Evolutionary conservation across 2,888 invertebrate genomes (phyloP), one percentile per base, ranked within the genome.

Genomic region (Melanophora roralis): DNA sequence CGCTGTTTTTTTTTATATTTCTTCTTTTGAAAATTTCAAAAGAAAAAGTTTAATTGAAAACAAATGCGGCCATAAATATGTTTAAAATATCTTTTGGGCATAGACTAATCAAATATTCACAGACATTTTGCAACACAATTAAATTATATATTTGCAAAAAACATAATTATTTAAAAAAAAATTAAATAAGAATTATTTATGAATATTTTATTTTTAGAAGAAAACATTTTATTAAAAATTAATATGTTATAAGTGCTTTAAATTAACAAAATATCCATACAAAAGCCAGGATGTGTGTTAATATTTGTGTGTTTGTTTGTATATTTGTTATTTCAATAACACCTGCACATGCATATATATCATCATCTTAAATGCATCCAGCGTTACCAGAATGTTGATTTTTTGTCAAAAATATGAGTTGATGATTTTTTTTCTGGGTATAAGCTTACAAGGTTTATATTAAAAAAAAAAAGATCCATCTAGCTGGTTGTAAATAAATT

Each of bases 21-120:
- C 14, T 27, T 5, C 27, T 27, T 27, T 27, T 27, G 3, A 60
- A 59, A 59, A 5, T 49, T 51, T 38, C 21, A 11, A 55, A 55
- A 47, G 43, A 40, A 65, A 47, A 65, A 16, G 23, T 43, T 59
- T 51, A 74, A 74, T 59, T 57, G 36, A 57, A 74, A 65, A 43
- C 16, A 74, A 57, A 67, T 59, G 57, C 64, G 47, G 27, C 14
- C 11, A 55, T n/a, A 19, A 38, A 23, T 34, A 47, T 45, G n/a
- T 47, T 14, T 36, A 7, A 55, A 45, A 45, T 45, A 51, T 32
- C 16, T 64, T 21, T 23, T 53, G 34, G 40, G 49, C 34, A 67
- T 16, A 51, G 43, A 43, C 21, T 27, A 16, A 19, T 38, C 12
- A 40, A 5, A 40, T 21, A 16, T 9, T n/a, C 12, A 43, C 21